Conservation (phyloP, 1,140 invertebrate genomes). For the Himalopsyche phryganea region DNA sequence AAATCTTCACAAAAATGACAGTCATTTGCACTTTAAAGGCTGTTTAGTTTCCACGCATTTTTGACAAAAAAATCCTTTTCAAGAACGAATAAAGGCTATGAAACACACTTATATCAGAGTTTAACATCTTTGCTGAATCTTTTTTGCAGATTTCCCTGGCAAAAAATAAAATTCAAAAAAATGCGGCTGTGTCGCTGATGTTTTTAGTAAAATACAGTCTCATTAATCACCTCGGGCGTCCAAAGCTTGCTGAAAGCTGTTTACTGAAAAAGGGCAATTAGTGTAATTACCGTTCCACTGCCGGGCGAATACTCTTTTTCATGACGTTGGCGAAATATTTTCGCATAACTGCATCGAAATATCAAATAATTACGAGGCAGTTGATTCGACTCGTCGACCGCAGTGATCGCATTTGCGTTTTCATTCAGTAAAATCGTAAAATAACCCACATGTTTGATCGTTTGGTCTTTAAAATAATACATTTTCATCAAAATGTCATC, state of each 20-base stretch:
- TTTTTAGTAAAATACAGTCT: conserved; percentile 19
- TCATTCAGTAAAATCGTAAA: too few species aligned
- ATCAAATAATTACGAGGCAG: conserved; percentile 12
- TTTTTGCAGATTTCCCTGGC: conserved; percentile 14
- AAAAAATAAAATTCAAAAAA: background rate
- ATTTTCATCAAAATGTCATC: too few species aligned
- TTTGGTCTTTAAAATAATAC: too few species aligned
- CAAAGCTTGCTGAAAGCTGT: conserved; percentile 4
- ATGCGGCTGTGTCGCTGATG: conserved; percentile 8
- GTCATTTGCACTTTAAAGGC: too few species aligned
- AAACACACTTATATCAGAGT: too few species aligned
- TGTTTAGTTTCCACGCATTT: too few species aligned
- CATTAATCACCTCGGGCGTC: conserved; percentile 27
- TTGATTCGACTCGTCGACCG: background rate
- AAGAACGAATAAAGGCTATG: too few species aligned
- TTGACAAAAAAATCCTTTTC: too few species aligned
- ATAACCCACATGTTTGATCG: too few species aligned
- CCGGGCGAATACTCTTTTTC: conserved; percentile 16
- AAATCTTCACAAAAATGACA: too few species aligned
- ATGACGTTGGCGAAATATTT: conserved; percentile 22
- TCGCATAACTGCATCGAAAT: conserved; percentile 17
- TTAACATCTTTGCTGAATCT: conserved; percentile 3
- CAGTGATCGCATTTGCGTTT: too few species aligned
- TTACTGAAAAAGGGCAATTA: conserved; percentile 34
- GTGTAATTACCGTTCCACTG: conserved; percentile 28